Evolutionary conservation across 2,797 vertebrate genomes (phyloP).

Genomic region (Notoglanidium macrostoma): DNA sequence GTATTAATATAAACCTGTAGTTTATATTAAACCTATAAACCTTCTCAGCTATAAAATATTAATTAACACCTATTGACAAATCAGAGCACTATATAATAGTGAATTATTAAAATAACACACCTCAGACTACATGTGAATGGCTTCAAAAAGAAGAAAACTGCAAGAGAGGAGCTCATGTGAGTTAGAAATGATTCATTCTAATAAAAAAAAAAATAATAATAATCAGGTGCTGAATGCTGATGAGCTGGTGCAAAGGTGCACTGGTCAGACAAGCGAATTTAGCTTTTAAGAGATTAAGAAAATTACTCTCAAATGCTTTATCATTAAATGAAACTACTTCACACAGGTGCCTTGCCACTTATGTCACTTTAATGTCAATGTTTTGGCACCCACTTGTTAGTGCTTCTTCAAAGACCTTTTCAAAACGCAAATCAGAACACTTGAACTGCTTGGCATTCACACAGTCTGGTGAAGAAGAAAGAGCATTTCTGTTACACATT

Average conservation of each 20-base stretch:
- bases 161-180: not conserved
- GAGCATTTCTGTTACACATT: slow-evolving; percentile 36
- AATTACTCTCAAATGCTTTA: slow-evolving; percentile 29
- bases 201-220: not conserved
- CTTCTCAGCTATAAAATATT: not conserved
- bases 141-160: not conserved
- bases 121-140: not conserved
- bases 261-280: slow-evolving; percentile 12
- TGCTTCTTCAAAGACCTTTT: slow-evolving; percentile 27
- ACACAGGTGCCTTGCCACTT: slow-evolving; percentile 24
- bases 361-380: slow-evolving; percentile 38
- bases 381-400: slow-evolving; percentile 36
- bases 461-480: slow-evolving; percentile 32
- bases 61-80: not conserved
- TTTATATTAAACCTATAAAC: not conserved
- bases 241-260: not conserved
- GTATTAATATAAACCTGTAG: not conserved
- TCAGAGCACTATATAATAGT: not conserved
- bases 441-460: slow-evolving; percentile 40
- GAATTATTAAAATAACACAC: not conserved
- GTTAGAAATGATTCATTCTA: not conserved
- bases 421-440: slow-evolving; percentile 20
- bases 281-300: slow-evolving; percentile 20
- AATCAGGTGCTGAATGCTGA: not conserved
- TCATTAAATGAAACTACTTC: slow-evolving; percentile 17